phyloP scores from a whole-genome alignment of 2,113 vertebrate genomes.

The Etia nguti region DNA sequence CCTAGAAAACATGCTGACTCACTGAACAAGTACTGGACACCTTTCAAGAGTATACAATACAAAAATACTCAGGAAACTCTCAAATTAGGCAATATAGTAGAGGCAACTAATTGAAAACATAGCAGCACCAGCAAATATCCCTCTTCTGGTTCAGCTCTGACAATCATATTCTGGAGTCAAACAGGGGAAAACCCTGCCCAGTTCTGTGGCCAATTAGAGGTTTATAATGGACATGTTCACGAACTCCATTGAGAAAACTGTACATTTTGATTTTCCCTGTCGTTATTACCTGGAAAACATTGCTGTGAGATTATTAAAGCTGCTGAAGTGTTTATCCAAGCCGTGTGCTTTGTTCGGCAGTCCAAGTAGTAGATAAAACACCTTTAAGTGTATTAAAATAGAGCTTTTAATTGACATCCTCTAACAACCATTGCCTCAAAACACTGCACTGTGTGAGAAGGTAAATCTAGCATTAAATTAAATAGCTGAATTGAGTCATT shows the following conservation, averaged over 20 bases:
- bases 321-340: neutral
- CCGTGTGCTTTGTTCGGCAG: neutral
- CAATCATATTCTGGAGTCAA: neutral
- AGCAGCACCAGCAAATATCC: neutral
- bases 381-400: neutral
- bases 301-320: neutral
- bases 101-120: neutral
- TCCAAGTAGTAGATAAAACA: neutral
- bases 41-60: neutral
- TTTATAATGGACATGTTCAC: neutral
- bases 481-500: fast-evolving
- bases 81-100: neutral
- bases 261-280: fast-evolving
- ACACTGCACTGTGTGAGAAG: too few relatives aligned
- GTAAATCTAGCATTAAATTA: neutral
- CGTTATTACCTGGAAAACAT: neutral
- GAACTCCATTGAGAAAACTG: neutral
- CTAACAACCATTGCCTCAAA: too few relatives aligned
- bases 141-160: neutral
- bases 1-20: neutral
- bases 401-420: fast-evolving
- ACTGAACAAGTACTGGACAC: neutral
- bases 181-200: neutral
- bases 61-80: neutral
- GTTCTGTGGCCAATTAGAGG: neutral